Base-by-base conservation (phyloP, 1,140 invertebrate genomes). In the Charaxes varanes region DNA sequence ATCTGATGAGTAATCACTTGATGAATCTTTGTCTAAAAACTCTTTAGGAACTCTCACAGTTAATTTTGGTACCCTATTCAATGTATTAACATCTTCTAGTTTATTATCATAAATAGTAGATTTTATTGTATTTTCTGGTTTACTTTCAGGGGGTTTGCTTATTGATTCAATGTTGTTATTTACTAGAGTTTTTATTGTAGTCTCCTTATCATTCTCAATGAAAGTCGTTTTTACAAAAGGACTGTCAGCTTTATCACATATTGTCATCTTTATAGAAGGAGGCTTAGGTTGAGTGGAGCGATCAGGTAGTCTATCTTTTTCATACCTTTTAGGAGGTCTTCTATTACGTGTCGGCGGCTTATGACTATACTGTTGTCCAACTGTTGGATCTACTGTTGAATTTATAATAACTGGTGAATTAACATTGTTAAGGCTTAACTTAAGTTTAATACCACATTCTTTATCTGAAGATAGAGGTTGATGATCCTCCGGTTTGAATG, bases 1-100 rank as follows among this genome's bases (percentile, higher is more conserved):
- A 41, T 86, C 85, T 42, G 76, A 85, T 42, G 84, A 83, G 42
- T 83, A 76, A 52, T 85, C 84, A 71, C 72, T 84, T 38, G 84
- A 85, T 15, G 85, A 85, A 54, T 84, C 79, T 56, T 83, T 82
- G 35, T 85, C 84, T 32, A 77, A 52, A 41, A 83, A 71, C 51
- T 83, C 72, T 64, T 85, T 85, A 40, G 81, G 79, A 50, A 86
- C 78, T 54, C 80, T 72, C 5, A 85, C 77, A 42, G 79, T 84
- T 32, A 86, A 53, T 47, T 86, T 85, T 42, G 79, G 78, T 49
- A 84, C 74, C 57, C 73, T 80, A 53, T 85, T 84, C 26, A 82
- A 59, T 49, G 74, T 74, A 53, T 84, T 81, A 3, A 63, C 53
- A 33, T 80, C 72, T 32, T 80, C 73, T 32, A 70, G 42, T 51